These are phyloP conservation scores for Salpingus planirostris DNA, from an alignment of 2,888 invertebrate genomes.

Conservation along the genomic window DNA sequence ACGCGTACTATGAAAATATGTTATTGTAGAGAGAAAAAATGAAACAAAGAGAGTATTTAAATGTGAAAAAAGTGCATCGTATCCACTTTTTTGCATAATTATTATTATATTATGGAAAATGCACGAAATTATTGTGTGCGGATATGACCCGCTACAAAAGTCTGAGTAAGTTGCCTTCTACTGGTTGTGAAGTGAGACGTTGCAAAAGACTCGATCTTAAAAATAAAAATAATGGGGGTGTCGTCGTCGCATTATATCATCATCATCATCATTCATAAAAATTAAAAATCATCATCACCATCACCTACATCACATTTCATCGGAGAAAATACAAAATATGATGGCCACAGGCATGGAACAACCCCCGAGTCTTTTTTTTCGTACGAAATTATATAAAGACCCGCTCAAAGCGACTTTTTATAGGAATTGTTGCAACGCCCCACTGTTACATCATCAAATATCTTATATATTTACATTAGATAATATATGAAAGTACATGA, in stretches of 20 bases:
- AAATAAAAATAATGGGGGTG: constrained; percentile 1
- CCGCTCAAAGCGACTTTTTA: no score
- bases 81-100: constrained; percentile 14
- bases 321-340: no score
- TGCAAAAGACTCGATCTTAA: constrained; percentile 15
- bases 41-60: constrained; percentile 10
- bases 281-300: no score
- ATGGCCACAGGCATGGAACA: no score
- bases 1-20: constrained; percentile 12
- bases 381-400: no score
- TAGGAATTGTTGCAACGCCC: constrained; percentile 11
- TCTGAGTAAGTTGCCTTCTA: constrained; percentile 45
- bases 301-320: no score
- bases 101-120: constrained; percentile 4
- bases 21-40: constrained; percentile 9
- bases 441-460: constrained; percentile 26
- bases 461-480: constrained; percentile 33
- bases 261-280: not conserved
- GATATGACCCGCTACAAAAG: constrained; percentile 40
- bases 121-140: constrained; percentile 29
- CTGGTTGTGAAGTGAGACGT: constrained; percentile 27
- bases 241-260: not conserved
- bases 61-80: constrained; percentile 14
- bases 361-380: no score
- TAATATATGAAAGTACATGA: constrained; percentile 25